Conservation (phyloP, 2,888 invertebrate genomes). For the Oasisia sp. region DNA sequence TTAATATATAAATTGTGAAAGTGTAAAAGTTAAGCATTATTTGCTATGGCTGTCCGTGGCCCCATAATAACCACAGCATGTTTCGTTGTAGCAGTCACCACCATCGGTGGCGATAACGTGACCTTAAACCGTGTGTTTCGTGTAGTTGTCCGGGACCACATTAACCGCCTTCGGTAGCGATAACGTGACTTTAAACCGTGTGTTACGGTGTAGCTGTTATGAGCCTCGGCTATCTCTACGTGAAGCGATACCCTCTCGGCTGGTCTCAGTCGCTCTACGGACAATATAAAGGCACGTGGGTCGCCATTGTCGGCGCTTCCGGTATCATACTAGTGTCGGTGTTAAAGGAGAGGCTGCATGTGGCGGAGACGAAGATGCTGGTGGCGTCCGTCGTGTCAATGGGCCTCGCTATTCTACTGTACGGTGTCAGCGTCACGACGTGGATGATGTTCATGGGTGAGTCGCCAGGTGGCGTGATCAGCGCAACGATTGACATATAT, state of each 20-base stretch:
- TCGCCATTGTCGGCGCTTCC: not conserved
- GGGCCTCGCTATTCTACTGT: not conserved
- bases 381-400: not conserved
- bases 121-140: too few relatives aligned
- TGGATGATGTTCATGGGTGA: not conserved
- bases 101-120: too few relatives aligned
- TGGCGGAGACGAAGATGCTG: not conserved
- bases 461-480: not conserved
- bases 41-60: too few relatives aligned
- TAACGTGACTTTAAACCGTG: not conserved
- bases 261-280: slow-evolving; percentile 7
- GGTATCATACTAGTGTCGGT: not conserved
- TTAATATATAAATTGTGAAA: too few relatives aligned
- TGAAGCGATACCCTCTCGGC: not conserved
- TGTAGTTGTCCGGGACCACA: too few relatives aligned
- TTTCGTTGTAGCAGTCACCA: too few relatives aligned
- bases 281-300: not conserved
- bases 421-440: not conserved
- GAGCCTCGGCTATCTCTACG: not conserved
- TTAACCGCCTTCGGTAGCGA: too few relatives aligned
- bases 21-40: too few relatives aligned
- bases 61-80: too few relatives aligned
- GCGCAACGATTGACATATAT: too few relatives aligned
- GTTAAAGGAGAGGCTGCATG: not conserved
- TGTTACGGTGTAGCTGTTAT: not conserved